Evolutionary conservation across 2,113 vertebrate genomes (phyloP).

Genomic region (Psilopogon haemacephalus): DNA sequence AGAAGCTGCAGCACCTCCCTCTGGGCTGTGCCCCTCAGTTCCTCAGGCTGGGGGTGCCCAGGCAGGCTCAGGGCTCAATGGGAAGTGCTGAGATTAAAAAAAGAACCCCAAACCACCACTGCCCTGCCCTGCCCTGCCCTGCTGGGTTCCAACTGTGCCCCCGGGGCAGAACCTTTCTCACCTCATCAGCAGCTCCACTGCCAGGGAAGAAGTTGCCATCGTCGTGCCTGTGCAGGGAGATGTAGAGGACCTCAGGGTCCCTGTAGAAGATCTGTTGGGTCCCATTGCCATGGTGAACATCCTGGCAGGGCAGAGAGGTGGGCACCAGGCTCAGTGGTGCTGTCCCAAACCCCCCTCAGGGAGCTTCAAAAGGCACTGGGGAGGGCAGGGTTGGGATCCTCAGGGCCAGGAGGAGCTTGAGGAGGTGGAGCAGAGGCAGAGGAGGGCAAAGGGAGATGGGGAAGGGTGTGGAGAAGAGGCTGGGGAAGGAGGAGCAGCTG

Average conservation of each 20-base stretch:
- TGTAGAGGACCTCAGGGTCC: constrained; percentile 88
- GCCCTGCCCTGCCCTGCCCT: not conserved
- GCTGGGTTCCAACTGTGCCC: not conserved
- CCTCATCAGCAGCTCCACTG: constrained; percentile 86
- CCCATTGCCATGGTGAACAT: constrained; percentile 92
- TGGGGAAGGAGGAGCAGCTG: too few relatives aligned
- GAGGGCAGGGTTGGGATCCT: too few relatives aligned
- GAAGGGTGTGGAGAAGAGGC: too few relatives aligned
- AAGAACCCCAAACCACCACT: rapidly evolving
- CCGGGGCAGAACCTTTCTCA: constrained; percentile 18
- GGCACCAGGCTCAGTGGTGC: too few relatives aligned
- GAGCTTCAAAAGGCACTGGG: too few relatives aligned
- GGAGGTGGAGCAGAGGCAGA: too few relatives aligned
- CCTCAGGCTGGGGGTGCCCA: not conserved
- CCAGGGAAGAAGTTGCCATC: constrained; percentile 90
- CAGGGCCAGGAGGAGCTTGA: too few relatives aligned
- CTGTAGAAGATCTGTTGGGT: constrained; percentile 90
- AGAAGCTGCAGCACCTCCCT: not conserved
- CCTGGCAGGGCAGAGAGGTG: constrained; percentile 67
- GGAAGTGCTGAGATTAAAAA: not conserved
- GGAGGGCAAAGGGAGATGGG: too few relatives aligned
- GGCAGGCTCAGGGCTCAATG: not conserved
- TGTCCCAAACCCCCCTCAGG: rapidly evolving
- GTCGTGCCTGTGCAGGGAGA: constrained; percentile 91
- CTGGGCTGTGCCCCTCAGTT: too few relatives aligned